A percentile compares a stretch with the other conserved stretches of the same genome.
Conservation (phyloP, 2,888 invertebrate species). For the Idaea aversata region DNA sequence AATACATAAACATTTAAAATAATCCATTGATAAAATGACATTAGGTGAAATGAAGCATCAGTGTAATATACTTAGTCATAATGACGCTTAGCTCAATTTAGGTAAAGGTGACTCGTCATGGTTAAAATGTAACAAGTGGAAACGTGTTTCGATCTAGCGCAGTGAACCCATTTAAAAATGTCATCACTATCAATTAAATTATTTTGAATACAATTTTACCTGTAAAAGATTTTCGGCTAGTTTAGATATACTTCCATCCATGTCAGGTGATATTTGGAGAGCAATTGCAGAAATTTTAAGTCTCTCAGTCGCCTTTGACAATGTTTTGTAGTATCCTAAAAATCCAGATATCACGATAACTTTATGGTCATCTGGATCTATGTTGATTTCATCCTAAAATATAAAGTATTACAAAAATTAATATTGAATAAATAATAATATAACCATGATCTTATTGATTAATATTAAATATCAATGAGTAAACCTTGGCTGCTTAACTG, state of each 20-base stretch:
- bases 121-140: too few species aligned
- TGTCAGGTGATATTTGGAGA: conserved; percentile 16
- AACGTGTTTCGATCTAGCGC: too few species aligned
- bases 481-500: not conserved
- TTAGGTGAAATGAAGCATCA: too few species aligned
- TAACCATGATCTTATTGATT: too few species aligned
- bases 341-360: conserved; percentile 25
- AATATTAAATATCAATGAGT: too few species aligned
- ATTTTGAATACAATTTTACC: conserved; percentile 6
- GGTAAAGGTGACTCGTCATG: too few species aligned
- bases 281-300: conserved; percentile 20
- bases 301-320: conserved; percentile 15
- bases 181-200: not conserved
- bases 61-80: too few species aligned
- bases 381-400: conserved; percentile 15
- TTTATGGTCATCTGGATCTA: conserved; percentile 14
- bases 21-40: too few species aligned
- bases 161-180: conserved; percentile 9
- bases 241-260: conserved; percentile 16
- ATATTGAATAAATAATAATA: too few species aligned
- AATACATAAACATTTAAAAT: too few species aligned
- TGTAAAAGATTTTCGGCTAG: conserved; percentile 15
- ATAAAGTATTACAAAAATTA: not conserved
- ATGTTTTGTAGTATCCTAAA: conserved; percentile 15
- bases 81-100: too few species aligned